Evolutionary conservation across 2,113 vertebrate species (phyloP).

Genomic region (Alectura lathami): DNA sequence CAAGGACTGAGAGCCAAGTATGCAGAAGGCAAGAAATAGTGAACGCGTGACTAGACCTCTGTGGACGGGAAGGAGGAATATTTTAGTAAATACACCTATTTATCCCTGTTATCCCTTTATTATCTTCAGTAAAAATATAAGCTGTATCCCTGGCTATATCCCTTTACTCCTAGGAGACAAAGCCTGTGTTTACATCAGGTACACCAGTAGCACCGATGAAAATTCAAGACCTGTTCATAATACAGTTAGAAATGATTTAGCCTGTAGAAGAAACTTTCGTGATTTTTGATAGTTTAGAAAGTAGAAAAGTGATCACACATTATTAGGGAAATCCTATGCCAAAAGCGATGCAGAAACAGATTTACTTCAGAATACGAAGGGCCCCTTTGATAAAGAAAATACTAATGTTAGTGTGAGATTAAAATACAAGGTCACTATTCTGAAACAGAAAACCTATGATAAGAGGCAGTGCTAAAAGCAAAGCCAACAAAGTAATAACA

Average conservation of each 20-base stretch:
- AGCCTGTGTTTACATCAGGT: neutral
- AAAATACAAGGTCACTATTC: neutral
- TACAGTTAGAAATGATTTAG: neutral
- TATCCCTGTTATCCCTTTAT: neutral
- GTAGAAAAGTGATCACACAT: neutral
- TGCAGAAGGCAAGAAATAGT: neutral
- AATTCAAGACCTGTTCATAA: neutral
- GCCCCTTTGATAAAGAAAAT: conserved; percentile 27
- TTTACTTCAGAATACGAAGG: conserved; percentile 5
- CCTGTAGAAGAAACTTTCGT: neutral
- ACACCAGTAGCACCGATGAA: neutral
- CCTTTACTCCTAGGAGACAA: neutral
- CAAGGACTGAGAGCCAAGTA: neutral
- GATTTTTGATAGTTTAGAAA: neutral
- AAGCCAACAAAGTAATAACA: neutral
- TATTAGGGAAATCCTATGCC: neutral
- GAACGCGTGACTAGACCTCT: neutral
- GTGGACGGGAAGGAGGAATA: neutral
- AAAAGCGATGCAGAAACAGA: neutral
- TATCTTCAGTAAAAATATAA: neutral
- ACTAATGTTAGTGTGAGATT: neutral
- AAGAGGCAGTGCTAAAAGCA: neutral
- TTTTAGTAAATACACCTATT: neutral
- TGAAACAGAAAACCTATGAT: conserved; percentile 12
- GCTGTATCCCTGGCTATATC: neutral